Evolutionary conservation across 1,140 invertebrate genomes (phyloP).

Genomic region (Drosophila azteca): DNA sequence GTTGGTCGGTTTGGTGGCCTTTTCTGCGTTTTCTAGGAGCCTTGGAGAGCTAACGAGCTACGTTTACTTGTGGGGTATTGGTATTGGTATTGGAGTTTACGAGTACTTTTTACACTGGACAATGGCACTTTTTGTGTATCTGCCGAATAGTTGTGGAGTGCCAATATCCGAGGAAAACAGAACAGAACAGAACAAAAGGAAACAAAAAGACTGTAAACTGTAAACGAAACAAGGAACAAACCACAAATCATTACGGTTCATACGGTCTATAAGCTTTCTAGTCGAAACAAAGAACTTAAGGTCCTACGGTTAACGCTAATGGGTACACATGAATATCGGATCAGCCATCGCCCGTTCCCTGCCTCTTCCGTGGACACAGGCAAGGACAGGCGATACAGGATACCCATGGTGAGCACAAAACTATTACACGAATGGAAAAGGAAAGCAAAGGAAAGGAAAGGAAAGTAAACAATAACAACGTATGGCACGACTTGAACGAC

Average conservation of each 20-base stretch:
- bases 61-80: conserved; percentile 27
- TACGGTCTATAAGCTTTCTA: conserved; percentile 45
- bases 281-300: conserved; percentile 48
- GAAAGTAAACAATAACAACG: conserved; percentile 58
- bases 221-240: conserved; percentile 58
- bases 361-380: conserved; percentile 20
- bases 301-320: conserved; percentile 62
- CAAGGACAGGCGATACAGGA: conserved; percentile 33
- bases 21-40: conserved; percentile 15
- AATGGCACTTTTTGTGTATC: conserved; percentile 33
- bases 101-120: conserved; percentile 48
- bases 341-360: neutral
- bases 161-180: conserved; percentile 28
- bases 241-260: conserved; percentile 54
- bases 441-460: conserved; percentile 24
- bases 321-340: conserved; percentile 39
- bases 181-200: conserved; percentile 29
- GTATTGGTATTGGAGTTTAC: conserved; percentile 9
- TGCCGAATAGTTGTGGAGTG: conserved; percentile 19
- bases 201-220: conserved; percentile 36
- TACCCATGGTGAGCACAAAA: conserved; percentile 15
- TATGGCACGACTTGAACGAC: conserved; percentile 46
- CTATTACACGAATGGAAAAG: conserved; percentile 42
- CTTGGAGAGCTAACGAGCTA: conserved; percentile 26
- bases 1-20: conserved; percentile 22